Evolutionary conservation across 1,140 invertebrate genomes (phyloP).

Genomic region (Nephila pilipes): DNA sequence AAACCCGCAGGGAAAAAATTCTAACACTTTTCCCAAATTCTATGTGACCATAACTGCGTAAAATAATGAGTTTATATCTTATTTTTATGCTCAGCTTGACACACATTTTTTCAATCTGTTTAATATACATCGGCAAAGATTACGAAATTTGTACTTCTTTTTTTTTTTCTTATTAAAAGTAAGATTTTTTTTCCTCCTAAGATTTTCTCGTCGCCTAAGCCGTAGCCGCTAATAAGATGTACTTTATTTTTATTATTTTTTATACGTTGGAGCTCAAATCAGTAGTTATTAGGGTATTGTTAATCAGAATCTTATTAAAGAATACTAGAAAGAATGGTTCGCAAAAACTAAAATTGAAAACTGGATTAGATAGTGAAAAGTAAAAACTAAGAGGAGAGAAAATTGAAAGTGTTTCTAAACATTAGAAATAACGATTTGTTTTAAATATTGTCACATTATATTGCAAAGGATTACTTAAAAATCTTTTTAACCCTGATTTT

Average conservation of each 20-base stretch:
- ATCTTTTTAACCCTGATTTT: too few relatives aligned
- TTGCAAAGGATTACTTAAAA: too few relatives aligned
- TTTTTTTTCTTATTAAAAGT: background rate
- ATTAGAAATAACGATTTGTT: too few relatives aligned
- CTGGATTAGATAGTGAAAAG: background rate
- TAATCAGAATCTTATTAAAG: background rate
- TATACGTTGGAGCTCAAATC: background rate
- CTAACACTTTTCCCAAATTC: background rate
- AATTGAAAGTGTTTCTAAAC: too few relatives aligned
- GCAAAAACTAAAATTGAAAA: background rate
- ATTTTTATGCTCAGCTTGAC: constrained; percentile 38
- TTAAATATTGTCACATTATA: too few relatives aligned
- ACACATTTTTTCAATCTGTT: constrained; percentile 8
- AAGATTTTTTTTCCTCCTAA: background rate
- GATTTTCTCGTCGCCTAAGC: background rate
- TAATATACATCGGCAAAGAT: constrained; percentile 44
- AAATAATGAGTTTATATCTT: constrained; percentile 65
- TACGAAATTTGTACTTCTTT: constrained; percentile 18
- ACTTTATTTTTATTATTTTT: background rate
- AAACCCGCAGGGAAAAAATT: constrained; percentile 43
- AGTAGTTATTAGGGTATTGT: constrained; percentile 26
- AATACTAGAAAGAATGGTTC: background rate
- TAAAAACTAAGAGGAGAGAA: too few relatives aligned
- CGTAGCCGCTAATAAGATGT: constrained; percentile 10
- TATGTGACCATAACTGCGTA: constrained; percentile 12